phyloP scores from a whole-genome alignment of 2,888 invertebrate species.

The Troides oblongomaculatus region DNA sequence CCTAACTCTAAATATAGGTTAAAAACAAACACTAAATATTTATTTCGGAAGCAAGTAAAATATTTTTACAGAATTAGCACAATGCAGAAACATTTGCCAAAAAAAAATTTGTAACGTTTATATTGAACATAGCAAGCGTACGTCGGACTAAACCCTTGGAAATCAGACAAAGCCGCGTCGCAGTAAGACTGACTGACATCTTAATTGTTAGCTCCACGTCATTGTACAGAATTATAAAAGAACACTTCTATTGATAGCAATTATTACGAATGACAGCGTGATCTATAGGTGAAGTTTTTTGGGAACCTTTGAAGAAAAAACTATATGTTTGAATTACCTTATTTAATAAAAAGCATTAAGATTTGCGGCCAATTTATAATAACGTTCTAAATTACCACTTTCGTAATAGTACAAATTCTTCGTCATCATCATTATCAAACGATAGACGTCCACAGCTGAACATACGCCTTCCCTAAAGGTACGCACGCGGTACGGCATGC shows the following conservation, averaged over 20 bases:
- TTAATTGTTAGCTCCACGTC: conserved; percentile 51
- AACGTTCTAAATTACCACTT: no score
- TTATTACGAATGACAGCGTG: conserved; percentile 19
- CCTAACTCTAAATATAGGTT: neutral
- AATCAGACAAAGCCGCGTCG: conserved; percentile 51
- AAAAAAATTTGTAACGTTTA: conserved; percentile 41
- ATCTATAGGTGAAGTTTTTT: conserved; percentile 9
- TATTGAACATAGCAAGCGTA: conserved; percentile 43
- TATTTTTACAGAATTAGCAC: conserved; percentile 61
- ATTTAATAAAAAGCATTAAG: neutral
- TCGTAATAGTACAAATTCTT: no score
- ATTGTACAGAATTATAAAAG: conserved; percentile 34
- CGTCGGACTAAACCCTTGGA: conserved; percentile 50
- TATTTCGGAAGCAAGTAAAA: conserved; percentile 47
- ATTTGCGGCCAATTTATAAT: no score
- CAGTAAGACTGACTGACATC: conserved; percentile 60
- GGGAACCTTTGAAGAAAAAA: neutral
- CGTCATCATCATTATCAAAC: no score
- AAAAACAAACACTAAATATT: neutral
- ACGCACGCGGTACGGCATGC: no score
- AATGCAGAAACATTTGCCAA: conserved; percentile 45
- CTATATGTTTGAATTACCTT: neutral
- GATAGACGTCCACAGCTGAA: no score
- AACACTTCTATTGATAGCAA: conserved; percentile 48
- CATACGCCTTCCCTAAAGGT: no score